Conservation (phyloP, 1,140 invertebrate genomes). For the Sitodiplosis mosellana region DNA sequence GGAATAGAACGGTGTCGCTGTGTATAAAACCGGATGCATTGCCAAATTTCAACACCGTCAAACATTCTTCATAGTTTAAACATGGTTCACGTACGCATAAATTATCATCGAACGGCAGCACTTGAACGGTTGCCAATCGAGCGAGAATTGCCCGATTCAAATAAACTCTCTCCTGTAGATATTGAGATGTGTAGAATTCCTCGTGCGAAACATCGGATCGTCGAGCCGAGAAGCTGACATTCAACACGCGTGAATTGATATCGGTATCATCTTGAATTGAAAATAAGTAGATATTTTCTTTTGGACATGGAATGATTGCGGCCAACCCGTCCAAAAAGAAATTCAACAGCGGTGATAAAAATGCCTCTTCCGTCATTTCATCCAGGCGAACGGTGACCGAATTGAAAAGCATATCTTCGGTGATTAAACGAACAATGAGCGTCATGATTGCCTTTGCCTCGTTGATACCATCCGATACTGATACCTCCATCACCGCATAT, state of each 20-base stretch:
- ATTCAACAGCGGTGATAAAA: constrained; percentile 74
- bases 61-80: constrained; percentile 85
- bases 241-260: constrained; percentile 68
- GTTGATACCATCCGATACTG: constrained; percentile 79
- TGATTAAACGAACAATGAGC: constrained; percentile 73
- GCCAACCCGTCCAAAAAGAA: constrained; percentile 85
- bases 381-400: constrained; percentile 85
- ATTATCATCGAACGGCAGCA: constrained; percentile 93
- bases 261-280: constrained; percentile 87
- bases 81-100: constrained; percentile 92
- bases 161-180: constrained; percentile 84
- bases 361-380: constrained; percentile 84
- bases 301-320: constrained; percentile 77
- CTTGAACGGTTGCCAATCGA: constrained; percentile 71
- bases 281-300: constrained; percentile 85
- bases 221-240: constrained; percentile 85
- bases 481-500: constrained; percentile 82
- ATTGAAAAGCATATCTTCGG: constrained; percentile 86
- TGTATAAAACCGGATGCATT: constrained; percentile 84
- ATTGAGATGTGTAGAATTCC: constrained; percentile 73
- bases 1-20: constrained; percentile 79
- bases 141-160: constrained; percentile 72
- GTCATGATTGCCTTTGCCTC: constrained; percentile 80
- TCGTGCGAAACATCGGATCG: constrained; percentile 56
- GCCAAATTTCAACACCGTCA: constrained; percentile 82